Base-by-base conservation (phyloP, 35 echinoderm and acorn worm species). In the Heliocidaris erythrogramma region DNA sequence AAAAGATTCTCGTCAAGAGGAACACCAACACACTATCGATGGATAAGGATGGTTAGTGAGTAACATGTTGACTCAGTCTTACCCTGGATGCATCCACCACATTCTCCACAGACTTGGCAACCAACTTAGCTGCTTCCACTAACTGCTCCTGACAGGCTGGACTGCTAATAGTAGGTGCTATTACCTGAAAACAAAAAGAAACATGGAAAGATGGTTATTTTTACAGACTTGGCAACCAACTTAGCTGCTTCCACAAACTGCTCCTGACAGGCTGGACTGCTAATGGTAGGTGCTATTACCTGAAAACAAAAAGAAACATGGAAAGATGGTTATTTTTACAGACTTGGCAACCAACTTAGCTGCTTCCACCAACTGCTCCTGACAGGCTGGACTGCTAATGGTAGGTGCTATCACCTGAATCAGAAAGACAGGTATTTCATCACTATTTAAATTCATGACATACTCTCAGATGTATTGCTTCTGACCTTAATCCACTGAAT, bases 111-210 rank as follows among this genome's bases (percentile, higher is more conserved):
- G 98, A 97, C 93, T 99, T 97, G 24, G 98, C 98, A 18, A 99
- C 98, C 60, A 99, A 71, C 85, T 99, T 99, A 59, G 98, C 98
- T 61, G 98, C 98, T 91, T 99, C 98, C 12, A 99, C 98, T 5
- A 99, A 95, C 85, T 99, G 98, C 49, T 99, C 98, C 93, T 99
- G 98, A 60, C 98, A 99, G 49, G 98, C 98, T 60, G 98, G 98
- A 86, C 97, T 99, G 60, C 96, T 96, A 49, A 99, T 99, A 13
- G 98, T 99, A 12, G 98, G 98, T 86, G 98, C 98, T 50, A 99
- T 96, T 50, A 99, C 98, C 98, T 99, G 53, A 17, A 94, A 5
- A 88, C 13, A 94, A 4, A 59, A 86, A 56, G 31, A 53, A 49
- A 29, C 31, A 65, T 18, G 48, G 2, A 30, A 47, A 86, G n/a